Percentiles rank a stretch among this genome's conserved stretches.
Conservation (phyloP, 2,797 vertebrate genomes). For the Hafferia zeledoni region DNA sequence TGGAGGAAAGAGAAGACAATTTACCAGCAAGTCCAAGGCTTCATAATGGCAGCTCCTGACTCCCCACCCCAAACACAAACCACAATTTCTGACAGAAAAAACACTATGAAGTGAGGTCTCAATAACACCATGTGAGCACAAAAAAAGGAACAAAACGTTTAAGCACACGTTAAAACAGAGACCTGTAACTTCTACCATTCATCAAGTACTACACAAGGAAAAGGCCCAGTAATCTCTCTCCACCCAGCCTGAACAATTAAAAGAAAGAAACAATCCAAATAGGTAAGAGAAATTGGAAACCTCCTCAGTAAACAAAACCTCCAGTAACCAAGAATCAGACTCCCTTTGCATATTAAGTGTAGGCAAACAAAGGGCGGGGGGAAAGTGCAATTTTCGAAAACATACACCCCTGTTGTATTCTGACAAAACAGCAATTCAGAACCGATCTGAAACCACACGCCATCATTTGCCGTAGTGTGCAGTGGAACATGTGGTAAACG, state of each 20-base stretch:
- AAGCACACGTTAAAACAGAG: background rate
- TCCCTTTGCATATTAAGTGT: background rate
- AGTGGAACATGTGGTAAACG: background rate
- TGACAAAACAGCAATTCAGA: background rate
- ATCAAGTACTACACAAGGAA: background rate
- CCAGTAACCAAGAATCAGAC: background rate
- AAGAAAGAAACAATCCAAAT: background rate
- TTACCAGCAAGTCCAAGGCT: background rate
- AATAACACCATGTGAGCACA: accelerated
- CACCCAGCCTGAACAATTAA: background rate
- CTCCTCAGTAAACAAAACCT: background rate
- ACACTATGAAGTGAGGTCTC: background rate
- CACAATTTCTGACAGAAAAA: background rate
- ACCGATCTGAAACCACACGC: background rate
- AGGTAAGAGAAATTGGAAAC: background rate
- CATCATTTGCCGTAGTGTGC: background rate
- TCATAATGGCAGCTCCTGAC: background rate
- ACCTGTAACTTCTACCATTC: background rate
- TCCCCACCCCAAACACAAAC: background rate
- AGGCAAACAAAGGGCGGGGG: background rate
- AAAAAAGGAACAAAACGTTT: background rate
- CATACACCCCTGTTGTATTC: background rate
- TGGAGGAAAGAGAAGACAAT: background rate
- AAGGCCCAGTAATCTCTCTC: background rate
- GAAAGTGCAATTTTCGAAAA: background rate